A percentile compares a stretch with the other conserved stretches of the same genome.
Evolutionary conservation across 2,113 vertebrate genomes (phyloP).

Genomic region (Daboia siamensis): DNA sequence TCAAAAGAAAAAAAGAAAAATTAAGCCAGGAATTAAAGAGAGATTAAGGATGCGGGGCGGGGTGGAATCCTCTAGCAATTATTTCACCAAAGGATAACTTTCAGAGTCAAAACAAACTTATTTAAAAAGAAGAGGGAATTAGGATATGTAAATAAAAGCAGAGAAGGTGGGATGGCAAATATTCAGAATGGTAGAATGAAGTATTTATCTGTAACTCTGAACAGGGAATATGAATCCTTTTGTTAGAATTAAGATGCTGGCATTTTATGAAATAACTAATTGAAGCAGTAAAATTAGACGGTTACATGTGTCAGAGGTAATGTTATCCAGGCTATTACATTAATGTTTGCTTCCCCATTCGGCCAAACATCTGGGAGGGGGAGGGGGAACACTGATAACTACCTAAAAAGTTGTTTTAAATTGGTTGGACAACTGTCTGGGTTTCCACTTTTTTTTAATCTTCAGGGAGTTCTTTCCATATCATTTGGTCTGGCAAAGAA

Average conservation of each 20-base stretch:
- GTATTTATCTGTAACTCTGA: slow-evolving; percentile 46
- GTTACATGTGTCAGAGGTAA: background rate
- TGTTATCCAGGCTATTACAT: background rate
- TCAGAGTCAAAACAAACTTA: background rate
- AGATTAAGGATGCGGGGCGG: background rate
- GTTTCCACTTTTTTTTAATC: background rate
- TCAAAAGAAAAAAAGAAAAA: background rate
- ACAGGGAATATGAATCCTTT: slow-evolving; percentile 33
- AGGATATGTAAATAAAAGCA: slow-evolving; percentile 56
- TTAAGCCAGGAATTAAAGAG: background rate
- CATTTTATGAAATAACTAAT: slow-evolving; percentile 36
- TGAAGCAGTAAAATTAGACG: background rate
- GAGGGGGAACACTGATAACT: background rate
- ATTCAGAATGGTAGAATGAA: slow-evolving; percentile 36
- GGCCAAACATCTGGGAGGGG: background rate
- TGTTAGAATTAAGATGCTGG: slow-evolving; percentile 28
- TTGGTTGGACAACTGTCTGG: background rate
- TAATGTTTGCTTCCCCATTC: background rate
- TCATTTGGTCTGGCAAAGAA: background rate
- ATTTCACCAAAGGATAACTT: background rate
- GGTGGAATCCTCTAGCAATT: background rate
- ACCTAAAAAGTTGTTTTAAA: slow-evolving; percentile 32
- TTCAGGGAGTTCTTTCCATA: background rate
- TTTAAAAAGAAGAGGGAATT: slow-evolving; percentile 31
- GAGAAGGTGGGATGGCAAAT: slow-evolving; percentile 33